Evolutionary conservation across 2,113 vertebrate species (phyloP).

Genomic region (Sorex fumeus): DNA sequence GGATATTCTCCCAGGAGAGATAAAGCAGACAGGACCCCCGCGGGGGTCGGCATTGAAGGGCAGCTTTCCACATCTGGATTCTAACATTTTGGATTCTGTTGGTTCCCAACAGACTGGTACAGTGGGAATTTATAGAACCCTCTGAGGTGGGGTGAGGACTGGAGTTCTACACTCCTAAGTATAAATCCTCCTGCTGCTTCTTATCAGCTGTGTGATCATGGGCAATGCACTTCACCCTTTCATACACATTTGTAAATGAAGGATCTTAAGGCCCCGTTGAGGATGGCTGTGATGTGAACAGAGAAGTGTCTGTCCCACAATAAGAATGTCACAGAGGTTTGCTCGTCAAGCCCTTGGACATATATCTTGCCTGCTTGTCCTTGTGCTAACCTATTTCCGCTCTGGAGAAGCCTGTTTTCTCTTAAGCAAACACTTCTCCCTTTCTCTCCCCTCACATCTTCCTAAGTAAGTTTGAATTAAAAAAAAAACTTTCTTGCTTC

Average conservation of each 20-base stretch:
- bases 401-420: too few relatives aligned
- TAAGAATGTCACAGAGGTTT: too few relatives aligned
- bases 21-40: too few relatives aligned
- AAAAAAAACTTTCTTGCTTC: too few relatives aligned
- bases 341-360: background rate
- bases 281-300: background rate
- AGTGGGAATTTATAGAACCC: background rate
- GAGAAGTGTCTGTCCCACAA: background rate
- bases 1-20: too few relatives aligned
- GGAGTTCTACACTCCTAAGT: background rate
- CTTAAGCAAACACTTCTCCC: too few relatives aligned
- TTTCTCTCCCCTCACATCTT: too few relatives aligned
- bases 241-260: too few relatives aligned
- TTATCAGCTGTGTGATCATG: background rate
- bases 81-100: too few relatives aligned
- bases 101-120: background rate
- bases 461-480: too few relatives aligned
- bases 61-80: too few relatives aligned
- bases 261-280: rapidly evolving
- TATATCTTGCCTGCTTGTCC: background rate
- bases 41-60: too few relatives aligned
- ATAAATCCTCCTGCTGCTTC: background rate
- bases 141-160: background rate
- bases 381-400: background rate
- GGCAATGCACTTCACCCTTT: background rate